phyloP scores from a whole-genome alignment of 1,140 invertebrate species.

The Scaptodrosophila lebanonensis region DNA sequence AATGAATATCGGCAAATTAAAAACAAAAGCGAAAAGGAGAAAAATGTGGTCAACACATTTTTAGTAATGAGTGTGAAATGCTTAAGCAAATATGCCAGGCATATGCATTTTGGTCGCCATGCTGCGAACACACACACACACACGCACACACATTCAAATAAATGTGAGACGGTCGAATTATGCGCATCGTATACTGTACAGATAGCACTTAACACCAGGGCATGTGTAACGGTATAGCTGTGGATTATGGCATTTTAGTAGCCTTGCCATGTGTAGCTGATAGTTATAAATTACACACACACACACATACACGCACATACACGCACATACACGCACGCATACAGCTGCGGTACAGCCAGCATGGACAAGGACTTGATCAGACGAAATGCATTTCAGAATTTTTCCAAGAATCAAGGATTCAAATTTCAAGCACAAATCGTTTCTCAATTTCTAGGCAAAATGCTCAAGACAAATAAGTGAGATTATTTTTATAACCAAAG shows the following conservation, averaged over 20 bases:
- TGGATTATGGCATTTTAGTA: slow-evolving; percentile 45
- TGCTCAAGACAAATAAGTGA: slow-evolving; percentile 69
- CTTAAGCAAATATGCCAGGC: slow-evolving; percentile 62
- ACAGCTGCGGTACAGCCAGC: neutral
- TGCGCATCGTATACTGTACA: slow-evolving; percentile 30
- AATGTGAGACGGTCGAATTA: slow-evolving; percentile 40
- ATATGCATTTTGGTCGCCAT: slow-evolving; percentile 10
- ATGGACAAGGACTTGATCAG: slow-evolving; percentile 29
- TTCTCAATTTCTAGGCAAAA: slow-evolving; percentile 32
- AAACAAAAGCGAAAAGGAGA: slow-evolving; percentile 13
- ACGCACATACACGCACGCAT: too few relatives aligned
- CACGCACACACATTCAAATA: slow-evolving; percentile 3
- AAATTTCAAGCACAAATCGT: slow-evolving; percentile 57
- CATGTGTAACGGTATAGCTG: slow-evolving; percentile 51
- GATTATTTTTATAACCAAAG: slow-evolving; percentile 73
- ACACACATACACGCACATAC: slow-evolving; percentile 16
- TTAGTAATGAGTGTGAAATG: slow-evolving; percentile 61
- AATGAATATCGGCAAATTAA: slow-evolving; percentile 25
- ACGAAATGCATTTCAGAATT: slow-evolving; percentile 40
- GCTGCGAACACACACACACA: slow-evolving; percentile 30
- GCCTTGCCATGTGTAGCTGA: slow-evolving; percentile 42
- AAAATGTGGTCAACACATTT: slow-evolving; percentile 72
- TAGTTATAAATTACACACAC: slow-evolving; percentile 64
- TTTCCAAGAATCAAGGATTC: slow-evolving; percentile 72
- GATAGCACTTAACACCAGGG: slow-evolving; percentile 28